These are phyloP conservation scores for Moxostoma hubbsi DNA, from an alignment of 2,797 vertebrate genomes.

Conservation along the genomic window DNA sequence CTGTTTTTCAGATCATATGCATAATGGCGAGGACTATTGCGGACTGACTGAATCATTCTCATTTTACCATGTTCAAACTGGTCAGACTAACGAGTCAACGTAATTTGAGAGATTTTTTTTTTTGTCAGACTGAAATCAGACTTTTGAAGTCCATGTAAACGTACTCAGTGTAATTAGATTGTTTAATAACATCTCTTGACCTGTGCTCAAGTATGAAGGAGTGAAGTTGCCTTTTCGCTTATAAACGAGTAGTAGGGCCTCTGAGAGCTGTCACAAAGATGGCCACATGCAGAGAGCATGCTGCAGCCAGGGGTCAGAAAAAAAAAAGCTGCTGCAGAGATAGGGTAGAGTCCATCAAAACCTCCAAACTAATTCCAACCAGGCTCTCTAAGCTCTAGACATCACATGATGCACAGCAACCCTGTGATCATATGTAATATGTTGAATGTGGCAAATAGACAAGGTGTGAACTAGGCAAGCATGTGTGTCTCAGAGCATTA, in stretches of 20 bases:
- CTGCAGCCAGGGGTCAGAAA: constrained; percentile 70
- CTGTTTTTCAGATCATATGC: too few species aligned
- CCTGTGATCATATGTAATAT: not conserved
- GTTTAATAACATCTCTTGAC: constrained; percentile 4
- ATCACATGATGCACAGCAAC: constrained; percentile 20
- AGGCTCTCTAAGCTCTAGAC: constrained; percentile 66
- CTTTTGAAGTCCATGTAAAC: too few species aligned
- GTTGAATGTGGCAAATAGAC: not conserved
- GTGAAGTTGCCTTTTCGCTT: constrained; percentile 22
- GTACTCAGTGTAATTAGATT: too few species aligned
- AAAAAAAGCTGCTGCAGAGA: constrained; percentile 67
- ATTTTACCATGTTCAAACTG: too few species aligned
- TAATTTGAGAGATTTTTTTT: too few species aligned
- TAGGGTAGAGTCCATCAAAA: constrained; percentile 63
- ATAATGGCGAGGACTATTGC: too few species aligned
- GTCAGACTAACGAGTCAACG: too few species aligned
- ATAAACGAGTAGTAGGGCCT: constrained; percentile 23
- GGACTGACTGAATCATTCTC: too few species aligned
- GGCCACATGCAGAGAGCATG: constrained; percentile 74
- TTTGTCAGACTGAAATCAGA: too few species aligned
- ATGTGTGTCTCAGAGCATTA: constrained; percentile 43
- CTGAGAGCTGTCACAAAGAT: constrained; percentile 42
- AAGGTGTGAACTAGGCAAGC: constrained; percentile 27
- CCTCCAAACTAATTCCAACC: constrained; percentile 67
- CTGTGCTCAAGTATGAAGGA: constrained; percentile 14